Evolutionary conservation across 2,797 vertebrate species (phyloP), one percentile per base, ranked within the genome.

Genomic region (Antrozous pallidus): DNA sequence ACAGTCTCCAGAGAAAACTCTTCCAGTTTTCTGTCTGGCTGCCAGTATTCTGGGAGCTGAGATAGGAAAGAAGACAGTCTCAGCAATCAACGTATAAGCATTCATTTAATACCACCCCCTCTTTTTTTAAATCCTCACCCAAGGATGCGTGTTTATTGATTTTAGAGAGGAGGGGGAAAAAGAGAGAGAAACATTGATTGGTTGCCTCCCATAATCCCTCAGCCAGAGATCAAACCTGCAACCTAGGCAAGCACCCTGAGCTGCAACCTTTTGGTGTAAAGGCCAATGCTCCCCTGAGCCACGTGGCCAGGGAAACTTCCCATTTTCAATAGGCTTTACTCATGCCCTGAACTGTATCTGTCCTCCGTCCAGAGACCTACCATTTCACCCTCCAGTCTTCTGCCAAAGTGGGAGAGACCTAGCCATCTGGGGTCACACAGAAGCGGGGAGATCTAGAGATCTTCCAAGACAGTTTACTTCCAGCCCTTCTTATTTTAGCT

Each of bases 1-100:
- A 91, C 49, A 67, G 63, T 85, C 45, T 18, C 95, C 79, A 69
- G 88, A 91, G 84, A 88, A 38, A 91, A 82, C 7, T n/a, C 69
- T 77, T 78, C n/a, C 33, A 79, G 9, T 69, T 79, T 80, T 63
- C 82, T 87, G 28, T 78, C 90, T 92, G 84, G n/a, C 20, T 80
- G 31, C 49, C 54, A 20, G 42, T 45, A 75, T 65, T 90, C 71
- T 54, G 17, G 12, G 24, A 69, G 38, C 47, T 51, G n/a, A 47
- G 69, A 47, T 81, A 40, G 49, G 13, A 87, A 58, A 88, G 40
- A 83, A 51, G 33, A 42, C 85, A 80, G 78, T 45, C 38, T 91
- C 65, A 42, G 71, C 42, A 54, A 28, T 45, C 22, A 42, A 16
- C 26, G 42, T 54, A n/a, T 49, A 47, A 45, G 54, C 5, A n/a